Percentiles rank a stretch among this genome's conserved stretches.
Conservation (phyloP, 2,113 vertebrate species). For the Nycticorax nycticorax region DNA sequence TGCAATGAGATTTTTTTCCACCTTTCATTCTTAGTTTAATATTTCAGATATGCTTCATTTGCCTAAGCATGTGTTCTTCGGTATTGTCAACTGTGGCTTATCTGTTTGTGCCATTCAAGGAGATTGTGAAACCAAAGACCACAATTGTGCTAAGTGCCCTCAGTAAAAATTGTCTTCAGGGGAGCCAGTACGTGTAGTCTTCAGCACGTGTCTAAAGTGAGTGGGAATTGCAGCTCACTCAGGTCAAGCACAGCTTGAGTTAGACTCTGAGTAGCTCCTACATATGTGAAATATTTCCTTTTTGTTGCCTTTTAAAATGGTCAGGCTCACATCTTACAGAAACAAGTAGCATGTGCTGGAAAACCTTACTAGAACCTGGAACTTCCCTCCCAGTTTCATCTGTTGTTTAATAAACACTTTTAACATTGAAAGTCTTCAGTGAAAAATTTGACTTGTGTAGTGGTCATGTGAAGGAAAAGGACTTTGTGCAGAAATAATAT, state of each 20-base stretch:
- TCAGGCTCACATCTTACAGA: neutral
- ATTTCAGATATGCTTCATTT: neutral
- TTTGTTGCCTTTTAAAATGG: neutral
- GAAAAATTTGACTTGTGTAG: neutral
- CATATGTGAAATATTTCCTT: neutral
- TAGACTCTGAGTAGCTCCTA: neutral
- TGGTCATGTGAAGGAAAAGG: neutral
- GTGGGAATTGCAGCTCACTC: neutral
- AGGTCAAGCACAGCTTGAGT: neutral
- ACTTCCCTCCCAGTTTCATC: neutral
- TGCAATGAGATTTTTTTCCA: neutral
- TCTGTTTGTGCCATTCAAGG: neutral
- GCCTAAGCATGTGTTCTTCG: accelerated
- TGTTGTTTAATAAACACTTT: neutral
- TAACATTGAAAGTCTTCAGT: neutral
- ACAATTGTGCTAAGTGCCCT: neutral
- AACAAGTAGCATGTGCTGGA: neutral
- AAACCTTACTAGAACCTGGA: neutral
- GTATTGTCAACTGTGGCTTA: neutral
- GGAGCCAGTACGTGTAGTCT: neutral
- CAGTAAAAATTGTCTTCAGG: neutral
- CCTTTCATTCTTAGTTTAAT: neutral
- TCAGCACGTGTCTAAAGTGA: accelerated
- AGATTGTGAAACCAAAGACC: neutral
- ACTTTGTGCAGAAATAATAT: neutral